Evolutionary conservation across 2,113 vertebrate genomes (phyloP), one percentile per base, ranked within the genome.

Genomic region (Phalacrocorax carbo): DNA sequence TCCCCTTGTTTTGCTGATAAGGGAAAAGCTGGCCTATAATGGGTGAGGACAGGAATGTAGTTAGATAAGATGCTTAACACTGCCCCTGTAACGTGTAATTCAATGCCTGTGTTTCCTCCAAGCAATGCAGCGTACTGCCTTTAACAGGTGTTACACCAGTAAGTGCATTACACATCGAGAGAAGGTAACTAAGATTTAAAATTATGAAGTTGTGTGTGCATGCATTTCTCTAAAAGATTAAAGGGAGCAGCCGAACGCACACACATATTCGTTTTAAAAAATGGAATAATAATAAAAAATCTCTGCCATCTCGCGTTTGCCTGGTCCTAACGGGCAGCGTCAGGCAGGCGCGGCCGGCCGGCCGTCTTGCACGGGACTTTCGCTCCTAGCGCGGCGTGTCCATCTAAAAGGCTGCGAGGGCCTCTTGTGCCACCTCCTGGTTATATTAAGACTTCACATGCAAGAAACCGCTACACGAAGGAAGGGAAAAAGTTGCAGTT

Each of bases 391-490:
- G 19, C 19, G 1, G 48, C 36, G 3, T 0, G 17, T 15, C 4
- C 36, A 49, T 2, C n/a, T 11, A 1, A 46, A 61, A 38, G 10
- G 9, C 73, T 94, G 76, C 30, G 60, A 94, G 64, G 55, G 23
- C 30, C 61, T 96, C 68, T 60, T 58, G 60, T 88, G 94, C 96
- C 97, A 97, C 72, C 97, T 97, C 80, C 96, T 88, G 97, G 96
- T 36, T 44, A 5, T 10, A 40, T 1, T 9, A 48, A 62, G 48
- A 11, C 54, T 34, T 66, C 58, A 49, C 93, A 94, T 2, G 25
- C 81, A 69, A 29, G 54, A 49, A 87, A 60, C 30, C 15, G n/a
- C n/a, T 11, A 13, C 69, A 13, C 15, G 6, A 36, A 25, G 12
- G 22, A 23, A 61, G 15, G 25, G 11, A 8, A n/a, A 46, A 81